Evolutionary conservation across 2,113 vertebrate species (phyloP).

Genomic region (Grammomys surdaster): DNA sequence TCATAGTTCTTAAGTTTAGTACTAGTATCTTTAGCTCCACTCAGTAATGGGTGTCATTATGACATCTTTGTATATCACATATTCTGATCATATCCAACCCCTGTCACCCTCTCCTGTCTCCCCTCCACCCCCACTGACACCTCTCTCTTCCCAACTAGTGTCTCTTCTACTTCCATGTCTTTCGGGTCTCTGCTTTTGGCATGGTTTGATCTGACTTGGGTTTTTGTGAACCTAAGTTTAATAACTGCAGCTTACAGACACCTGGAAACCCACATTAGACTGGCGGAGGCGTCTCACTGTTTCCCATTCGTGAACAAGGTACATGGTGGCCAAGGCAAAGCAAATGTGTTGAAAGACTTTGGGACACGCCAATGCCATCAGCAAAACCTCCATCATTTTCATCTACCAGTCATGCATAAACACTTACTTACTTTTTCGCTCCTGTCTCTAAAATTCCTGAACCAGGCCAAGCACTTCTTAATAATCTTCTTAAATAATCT

Average conservation of each 20-base stretch:
- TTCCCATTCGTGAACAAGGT: not conserved
- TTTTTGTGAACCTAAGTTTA: not conserved
- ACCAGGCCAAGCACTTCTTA: not conserved
- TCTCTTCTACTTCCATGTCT: not conserved
- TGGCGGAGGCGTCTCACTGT: not conserved
- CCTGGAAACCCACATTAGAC: not conserved
- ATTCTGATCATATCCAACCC: too few relatives aligned
- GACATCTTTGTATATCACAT: not conserved
- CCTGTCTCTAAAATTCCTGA: constrained; percentile 33
- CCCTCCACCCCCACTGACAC: not conserved
- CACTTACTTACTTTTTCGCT: not conserved
- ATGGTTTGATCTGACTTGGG: not conserved
- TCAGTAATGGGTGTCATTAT: not conserved
- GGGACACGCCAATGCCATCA: not conserved
- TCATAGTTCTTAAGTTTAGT: not conserved
- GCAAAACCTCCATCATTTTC: constrained; percentile 17
- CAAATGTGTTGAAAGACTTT: not conserved
- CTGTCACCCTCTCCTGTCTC: not conserved
- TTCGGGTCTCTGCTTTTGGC: not conserved
- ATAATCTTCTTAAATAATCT: constrained; percentile 50
- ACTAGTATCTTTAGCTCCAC: not conserved
- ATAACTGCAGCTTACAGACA: too few relatives aligned
- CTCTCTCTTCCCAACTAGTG: not conserved
- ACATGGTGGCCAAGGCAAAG: not conserved
- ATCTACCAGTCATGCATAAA: not conserved